phyloP scores from a whole-genome alignment of 1,140 invertebrate genomes.

The Holotrichia oblita region DNA sequence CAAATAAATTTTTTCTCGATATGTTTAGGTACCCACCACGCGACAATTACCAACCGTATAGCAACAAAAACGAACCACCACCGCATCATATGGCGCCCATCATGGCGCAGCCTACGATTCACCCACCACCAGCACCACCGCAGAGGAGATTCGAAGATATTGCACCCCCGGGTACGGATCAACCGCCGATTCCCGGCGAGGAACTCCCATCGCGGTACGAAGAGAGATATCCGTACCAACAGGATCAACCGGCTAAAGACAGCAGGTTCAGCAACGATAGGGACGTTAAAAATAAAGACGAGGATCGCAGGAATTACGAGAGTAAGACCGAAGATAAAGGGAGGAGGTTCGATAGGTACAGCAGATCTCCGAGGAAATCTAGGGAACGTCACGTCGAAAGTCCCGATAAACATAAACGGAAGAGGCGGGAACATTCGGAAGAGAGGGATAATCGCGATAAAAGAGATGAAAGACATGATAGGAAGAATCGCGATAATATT shows the following conservation, averaged over 20 bases:
- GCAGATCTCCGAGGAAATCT: slow-evolving; percentile 44
- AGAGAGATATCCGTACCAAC: slow-evolving; percentile 42
- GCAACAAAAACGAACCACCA: slow-evolving; percentile 36
- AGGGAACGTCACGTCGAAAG: slow-evolving; percentile 52
- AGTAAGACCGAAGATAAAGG: slow-evolving; percentile 39
- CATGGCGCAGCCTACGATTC: slow-evolving; percentile 47
- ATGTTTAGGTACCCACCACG: slow-evolving; percentile 29
- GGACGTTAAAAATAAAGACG: slow-evolving; percentile 41
- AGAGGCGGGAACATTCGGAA: slow-evolving; percentile 60
- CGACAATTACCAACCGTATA: slow-evolving; percentile 28
- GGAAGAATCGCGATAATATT: slow-evolving; percentile 18
- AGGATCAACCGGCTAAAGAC: slow-evolving; percentile 25
- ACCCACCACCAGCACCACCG: slow-evolving; percentile 39
- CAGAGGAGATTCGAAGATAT: slow-evolving; percentile 55
- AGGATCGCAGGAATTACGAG: slow-evolving; percentile 33
- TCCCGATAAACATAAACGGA: slow-evolving; percentile 62
- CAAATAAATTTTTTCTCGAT: neutral
- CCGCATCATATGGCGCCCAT: slow-evolving; percentile 26
- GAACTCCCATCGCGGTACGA: slow-evolving; percentile 50
- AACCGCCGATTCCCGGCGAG: slow-evolving; percentile 58
- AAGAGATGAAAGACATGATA: slow-evolving; percentile 61
- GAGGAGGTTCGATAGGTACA: slow-evolving; percentile 42
- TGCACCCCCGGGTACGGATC: slow-evolving; percentile 57
- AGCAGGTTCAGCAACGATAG: slow-evolving; percentile 35
- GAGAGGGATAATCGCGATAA: slow-evolving; percentile 61